Conservation (phyloP, 2,888 invertebrate species). For the Rhabditophanes sp. region DNA sequence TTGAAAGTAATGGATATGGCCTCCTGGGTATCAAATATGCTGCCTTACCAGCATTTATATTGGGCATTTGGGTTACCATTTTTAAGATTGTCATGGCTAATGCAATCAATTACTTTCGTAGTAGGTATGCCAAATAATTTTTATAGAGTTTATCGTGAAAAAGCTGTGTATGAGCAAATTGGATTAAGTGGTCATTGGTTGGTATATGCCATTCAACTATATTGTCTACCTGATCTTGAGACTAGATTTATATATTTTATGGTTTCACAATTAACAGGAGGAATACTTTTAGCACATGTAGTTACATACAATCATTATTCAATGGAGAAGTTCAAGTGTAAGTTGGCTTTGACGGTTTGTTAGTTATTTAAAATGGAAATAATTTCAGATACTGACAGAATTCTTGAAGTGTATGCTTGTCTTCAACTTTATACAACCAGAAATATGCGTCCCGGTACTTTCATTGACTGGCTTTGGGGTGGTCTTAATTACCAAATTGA, state of each 20-base stretch:
- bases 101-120: conserved; percentile 32
- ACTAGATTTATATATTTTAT: conserved; percentile 15
- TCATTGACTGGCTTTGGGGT: conserved; percentile 41
- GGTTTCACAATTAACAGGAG: conserved; percentile 29
- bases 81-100: conserved; percentile 36
- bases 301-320: conserved; percentile 43
- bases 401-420: conserved; percentile 37
- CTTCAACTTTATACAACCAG: conserved; percentile 40
- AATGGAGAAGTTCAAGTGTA: conserved; percentile 36
- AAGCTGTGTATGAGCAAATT: conserved; percentile 19
- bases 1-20: conserved; percentile 25
- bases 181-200: conserved; percentile 31
- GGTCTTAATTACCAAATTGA: conserved; percentile 42
- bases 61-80: conserved; percentile 35
- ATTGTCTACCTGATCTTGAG: conserved; percentile 29
- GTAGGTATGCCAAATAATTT: conserved; percentile 27
- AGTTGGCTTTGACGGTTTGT: conserved; percentile 6
- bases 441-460: conserved; percentile 31
- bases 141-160: conserved; percentile 23
- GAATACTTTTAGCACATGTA: conserved; percentile 39
- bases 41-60: conserved; percentile 40
- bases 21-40: conserved; percentile 22
- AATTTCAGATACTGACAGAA: conserved; percentile 27
- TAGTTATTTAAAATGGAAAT: not conserved
- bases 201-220: conserved; percentile 28